A percentile compares a stretch with the other conserved stretches of the same genome.
These are phyloP conservation scores for Onychostoma macrolepis DNA, from an alignment of 2,113 vertebrate genomes.

Conservation along the genomic window DNA sequence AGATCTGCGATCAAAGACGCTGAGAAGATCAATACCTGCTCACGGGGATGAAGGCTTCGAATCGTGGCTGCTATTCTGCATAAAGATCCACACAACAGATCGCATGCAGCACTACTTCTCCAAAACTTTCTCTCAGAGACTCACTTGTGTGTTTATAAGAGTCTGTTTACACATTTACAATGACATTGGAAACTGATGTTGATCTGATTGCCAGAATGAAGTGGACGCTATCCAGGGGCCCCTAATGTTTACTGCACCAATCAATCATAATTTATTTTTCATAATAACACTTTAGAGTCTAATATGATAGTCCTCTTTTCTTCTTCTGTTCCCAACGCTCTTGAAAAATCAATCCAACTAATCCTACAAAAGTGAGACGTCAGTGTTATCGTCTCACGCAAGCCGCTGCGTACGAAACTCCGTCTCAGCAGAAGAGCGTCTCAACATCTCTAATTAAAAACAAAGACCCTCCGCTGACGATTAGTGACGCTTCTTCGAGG, in stretches of 20 bases:
- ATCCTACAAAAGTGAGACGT: constrained; percentile 37
- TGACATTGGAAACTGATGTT: neutral
- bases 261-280: constrained; percentile 39
- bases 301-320: constrained; percentile 28
- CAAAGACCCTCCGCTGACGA: neutral
- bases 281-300: constrained; percentile 26
- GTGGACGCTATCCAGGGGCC: constrained; percentile 3
- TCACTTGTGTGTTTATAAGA: neutral
- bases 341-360: constrained; percentile 42
- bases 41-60: constrained; percentile 76
- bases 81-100: constrained; percentile 79
- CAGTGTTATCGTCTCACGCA: constrained; percentile 17
- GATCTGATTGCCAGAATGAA: constrained; percentile 14
- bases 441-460: constrained; percentile 11
- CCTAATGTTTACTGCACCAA: constrained; percentile 25
- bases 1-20: constrained; percentile 76
- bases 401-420: neutral
- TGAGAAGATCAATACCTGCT: constrained; percentile 77
- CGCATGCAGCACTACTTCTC: constrained; percentile 46
- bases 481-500: neutral
- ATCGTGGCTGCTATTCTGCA: constrained; percentile 76
- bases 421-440: neutral
- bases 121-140: neutral
- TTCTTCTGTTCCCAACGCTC: constrained; percentile 26
- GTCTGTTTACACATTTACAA: neutral